Evolutionary conservation across 2,797 vertebrate genomes (phyloP), one percentile per base, ranked within the genome.

Genomic region (Borostomias antarcticus): DNA sequence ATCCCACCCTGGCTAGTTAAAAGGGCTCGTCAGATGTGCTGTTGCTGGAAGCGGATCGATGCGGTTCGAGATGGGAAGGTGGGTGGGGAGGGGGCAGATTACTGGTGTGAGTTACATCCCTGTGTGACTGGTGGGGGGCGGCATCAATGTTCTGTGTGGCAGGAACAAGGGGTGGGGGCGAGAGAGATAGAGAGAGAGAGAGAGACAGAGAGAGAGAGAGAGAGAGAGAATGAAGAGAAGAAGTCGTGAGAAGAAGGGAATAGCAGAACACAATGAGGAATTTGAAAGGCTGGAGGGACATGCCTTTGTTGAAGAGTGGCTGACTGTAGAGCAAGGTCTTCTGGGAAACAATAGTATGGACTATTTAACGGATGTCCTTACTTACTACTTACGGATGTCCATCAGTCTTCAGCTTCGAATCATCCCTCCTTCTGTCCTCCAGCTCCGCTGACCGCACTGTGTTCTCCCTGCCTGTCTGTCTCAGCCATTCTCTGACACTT

Each of bases 1-100:
- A 52, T 35, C 62, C 37, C 29, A 56, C 2, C 54, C 23, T 0
- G 1, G 57, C 59, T 52, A 60, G 60, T 79, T 67, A 70, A 73
- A n/a, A 76, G 58, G 30, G 28, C 69, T 74, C 53, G 40, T 74
- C 64, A 74, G 62, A 74, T 23, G 62, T n/a, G 45, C 69, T 11
- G 52, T 35, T 56, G 69, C 66, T 64, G 57, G 59, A 64, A 61
- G 71, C 68, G 57, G 72, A 76, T 71, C 73, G 19, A 85, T 86
- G 75, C 37, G 59, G 63, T 66, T 66, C n/a, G n/a, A n/a, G n/a
- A n/a, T n/a, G n/a, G n/a, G n/a, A n/a, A n/a, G 32, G 43, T 64
- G n/a, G 28, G 8, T 52, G 35, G 65, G 47, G 35, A 3, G 26
- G 19, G 15, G 52, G 37, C 37, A 30, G 60, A 37, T 69, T 62